Percentiles rank a stretch among this genome's conserved stretches.
phyloP scores from a whole-genome alignment of 2,888 invertebrate species.

The Syrista parreyssii region DNA sequence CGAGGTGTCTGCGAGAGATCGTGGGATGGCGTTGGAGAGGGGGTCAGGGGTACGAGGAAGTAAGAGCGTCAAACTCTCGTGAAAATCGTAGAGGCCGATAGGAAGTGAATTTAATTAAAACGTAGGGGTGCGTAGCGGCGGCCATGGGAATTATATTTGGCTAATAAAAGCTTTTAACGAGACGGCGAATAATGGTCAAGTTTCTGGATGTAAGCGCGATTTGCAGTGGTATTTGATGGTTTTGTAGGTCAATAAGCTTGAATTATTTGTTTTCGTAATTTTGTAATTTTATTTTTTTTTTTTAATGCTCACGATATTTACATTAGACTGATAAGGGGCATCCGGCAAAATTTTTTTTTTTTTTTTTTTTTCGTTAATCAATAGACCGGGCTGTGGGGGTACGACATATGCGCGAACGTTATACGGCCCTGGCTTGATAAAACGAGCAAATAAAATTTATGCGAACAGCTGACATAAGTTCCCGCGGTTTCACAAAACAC shows the following conservation, averaged over 20 bases:
- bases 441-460: background rate
- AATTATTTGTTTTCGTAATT: background rate
- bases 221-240: background rate
- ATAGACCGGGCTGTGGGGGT: background rate
- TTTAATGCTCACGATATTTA: background rate
- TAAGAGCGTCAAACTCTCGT: background rate
- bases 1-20: too few relatives aligned
- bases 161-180: too few relatives aligned
- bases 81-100: background rate
- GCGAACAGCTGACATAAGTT: constrained; percentile 9
- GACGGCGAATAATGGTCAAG: background rate
- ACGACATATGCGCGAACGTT: background rate
- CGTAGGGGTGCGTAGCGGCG: background rate
- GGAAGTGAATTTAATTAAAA: too few relatives aligned
- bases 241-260: background rate
- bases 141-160: too few relatives aligned
- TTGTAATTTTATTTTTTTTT: background rate
- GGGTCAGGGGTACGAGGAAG: too few relatives aligned
- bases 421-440: background rate
- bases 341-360: too few relatives aligned
- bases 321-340: background rate
- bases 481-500: constrained; percentile 7
- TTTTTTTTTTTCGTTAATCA: background rate
- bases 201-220: background rate
- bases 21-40: background rate